A percentile compares a stretch with the other conserved stretches of the same genome.
phyloP scores from a whole-genome alignment of 2,888 invertebrate species.

The Tyria jacobaeae region DNA sequence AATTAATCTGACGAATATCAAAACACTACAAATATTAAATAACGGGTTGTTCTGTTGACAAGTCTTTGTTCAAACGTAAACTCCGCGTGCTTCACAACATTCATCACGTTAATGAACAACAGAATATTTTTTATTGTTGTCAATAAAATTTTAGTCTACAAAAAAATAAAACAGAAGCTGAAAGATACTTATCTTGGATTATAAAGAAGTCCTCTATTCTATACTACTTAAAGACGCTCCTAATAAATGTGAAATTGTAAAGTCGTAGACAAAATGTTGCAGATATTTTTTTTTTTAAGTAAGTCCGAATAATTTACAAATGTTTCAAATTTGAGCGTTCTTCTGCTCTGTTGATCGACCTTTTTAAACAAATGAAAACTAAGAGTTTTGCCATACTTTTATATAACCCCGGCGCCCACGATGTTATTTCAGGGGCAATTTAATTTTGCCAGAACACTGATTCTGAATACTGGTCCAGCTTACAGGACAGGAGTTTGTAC shows the following conservation, averaged over 20 bases:
- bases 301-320: background rate
- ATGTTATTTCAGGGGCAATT: conserved; percentile 21
- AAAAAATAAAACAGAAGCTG: too few relatives aligned
- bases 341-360: background rate
- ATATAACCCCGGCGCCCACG: conserved; percentile 10
- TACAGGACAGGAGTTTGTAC: background rate
- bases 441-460: conserved; percentile 16
- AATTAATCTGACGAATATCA: background rate
- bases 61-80: background rate
- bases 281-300: background rate
- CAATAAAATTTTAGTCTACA: background rate
- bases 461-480: background rate
- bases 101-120: background rate
- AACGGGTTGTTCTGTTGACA: too few relatives aligned
- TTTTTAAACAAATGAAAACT: too few relatives aligned
- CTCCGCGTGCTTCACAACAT: background rate
- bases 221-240: too few relatives aligned
- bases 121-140: background rate
- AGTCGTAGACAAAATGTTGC: background rate
- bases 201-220: too few relatives aligned
- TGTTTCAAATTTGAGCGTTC: background rate
- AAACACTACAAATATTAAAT: background rate
- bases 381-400: conserved; percentile 27
- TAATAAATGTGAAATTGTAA: background rate
- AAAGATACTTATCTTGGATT: too few relatives aligned